phyloP scores from a whole-genome alignment of 2,888 invertebrate species.

The Tenthredo notha region DNA sequence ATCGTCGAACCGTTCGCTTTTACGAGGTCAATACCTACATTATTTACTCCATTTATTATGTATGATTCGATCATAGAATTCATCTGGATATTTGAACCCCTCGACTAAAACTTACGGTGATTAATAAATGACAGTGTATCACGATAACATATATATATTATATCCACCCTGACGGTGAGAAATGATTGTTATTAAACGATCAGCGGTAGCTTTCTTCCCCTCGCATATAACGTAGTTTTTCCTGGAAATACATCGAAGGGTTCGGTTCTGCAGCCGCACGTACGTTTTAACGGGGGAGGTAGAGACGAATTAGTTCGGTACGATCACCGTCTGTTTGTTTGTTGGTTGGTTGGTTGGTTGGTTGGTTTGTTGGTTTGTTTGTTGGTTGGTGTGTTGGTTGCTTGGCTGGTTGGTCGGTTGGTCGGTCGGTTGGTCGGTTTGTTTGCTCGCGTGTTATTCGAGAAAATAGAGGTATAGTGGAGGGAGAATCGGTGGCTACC shows the following conservation, averaged over 20 bases:
- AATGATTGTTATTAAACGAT: constrained; percentile 1
- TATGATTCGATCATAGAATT: not conserved
- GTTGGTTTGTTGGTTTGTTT: too few relatives aligned
- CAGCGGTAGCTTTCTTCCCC: constrained; percentile 24
- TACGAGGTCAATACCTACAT: constrained; percentile 18
- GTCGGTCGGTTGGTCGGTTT: not conserved
- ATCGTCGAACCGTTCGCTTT: not conserved
- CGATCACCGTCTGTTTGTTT: constrained; percentile 43
- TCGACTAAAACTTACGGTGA: not conserved
- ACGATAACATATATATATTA: not conserved
- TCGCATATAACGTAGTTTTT: not conserved
- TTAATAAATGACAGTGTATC: not conserved
- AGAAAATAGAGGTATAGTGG: constrained; percentile 14
- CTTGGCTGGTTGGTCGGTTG: constrained; percentile 31
- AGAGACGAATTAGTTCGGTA: constrained; percentile 42
- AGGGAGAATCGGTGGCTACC: constrained; percentile 16
- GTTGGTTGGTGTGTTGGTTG: too few relatives aligned
- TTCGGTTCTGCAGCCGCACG: constrained; percentile 9
- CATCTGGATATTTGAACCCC: not conserved
- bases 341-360: constrained; percentile 15
- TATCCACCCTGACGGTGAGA: constrained; percentile 16
- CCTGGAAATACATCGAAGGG: constrained; percentile 33
- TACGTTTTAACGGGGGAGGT: not conserved
- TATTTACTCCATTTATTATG: not conserved
- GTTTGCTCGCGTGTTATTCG: constrained; percentile 40